phyloP scores from a whole-genome alignment of 2,888 invertebrate genomes.

The Agrilus mali region DNA sequence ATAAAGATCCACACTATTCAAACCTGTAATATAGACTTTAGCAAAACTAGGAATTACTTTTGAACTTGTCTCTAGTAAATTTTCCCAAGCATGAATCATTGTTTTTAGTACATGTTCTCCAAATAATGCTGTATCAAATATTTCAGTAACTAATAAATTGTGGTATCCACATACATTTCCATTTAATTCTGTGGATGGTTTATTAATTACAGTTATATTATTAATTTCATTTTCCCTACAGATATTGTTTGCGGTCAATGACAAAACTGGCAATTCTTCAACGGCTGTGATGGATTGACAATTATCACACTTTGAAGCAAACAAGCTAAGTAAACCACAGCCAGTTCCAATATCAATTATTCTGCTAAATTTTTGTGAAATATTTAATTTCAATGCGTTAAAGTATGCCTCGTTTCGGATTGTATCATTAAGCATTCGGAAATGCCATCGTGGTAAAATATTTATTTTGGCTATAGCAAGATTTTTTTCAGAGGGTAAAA shows the following conservation, averaged over 20 bases:
- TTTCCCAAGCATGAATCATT: slow-evolving; percentile 54
- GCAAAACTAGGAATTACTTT: slow-evolving; percentile 49
- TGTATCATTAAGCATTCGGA: slow-evolving; percentile 67
- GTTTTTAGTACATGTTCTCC: slow-evolving; percentile 61
- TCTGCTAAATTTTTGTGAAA: slow-evolving; percentile 37
- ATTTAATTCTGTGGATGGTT: slow-evolving; percentile 44
- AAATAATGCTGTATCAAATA: slow-evolving; percentile 67
- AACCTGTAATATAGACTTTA: slow-evolving; percentile 49
- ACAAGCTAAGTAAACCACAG: slow-evolving; percentile 60
- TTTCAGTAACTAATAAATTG: slow-evolving; percentile 59
- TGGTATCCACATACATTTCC: slow-evolving; percentile 22
- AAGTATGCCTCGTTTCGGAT: slow-evolving; percentile 53
- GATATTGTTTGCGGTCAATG: slow-evolving; percentile 45
- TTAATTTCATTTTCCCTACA: slow-evolving; percentile 35
- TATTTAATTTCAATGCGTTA: slow-evolving; percentile 43
- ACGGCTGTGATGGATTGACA: slow-evolving; percentile 49
- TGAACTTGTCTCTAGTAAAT: slow-evolving; percentile 39
- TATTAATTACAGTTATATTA: slow-evolving; percentile 40
- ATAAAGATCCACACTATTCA: slow-evolving; percentile 37
- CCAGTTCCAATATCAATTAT: slow-evolving; percentile 70
- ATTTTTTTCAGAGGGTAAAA: slow-evolving; percentile 41
- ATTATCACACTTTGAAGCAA: slow-evolving; percentile 34
- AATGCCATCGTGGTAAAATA: slow-evolving; percentile 69
- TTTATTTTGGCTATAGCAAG: slow-evolving; percentile 54
- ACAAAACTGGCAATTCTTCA: slow-evolving; percentile 54